Evolutionary conservation across 2,113 vertebrate genomes (phyloP).

Genomic region (Mustela lutreola): DNA sequence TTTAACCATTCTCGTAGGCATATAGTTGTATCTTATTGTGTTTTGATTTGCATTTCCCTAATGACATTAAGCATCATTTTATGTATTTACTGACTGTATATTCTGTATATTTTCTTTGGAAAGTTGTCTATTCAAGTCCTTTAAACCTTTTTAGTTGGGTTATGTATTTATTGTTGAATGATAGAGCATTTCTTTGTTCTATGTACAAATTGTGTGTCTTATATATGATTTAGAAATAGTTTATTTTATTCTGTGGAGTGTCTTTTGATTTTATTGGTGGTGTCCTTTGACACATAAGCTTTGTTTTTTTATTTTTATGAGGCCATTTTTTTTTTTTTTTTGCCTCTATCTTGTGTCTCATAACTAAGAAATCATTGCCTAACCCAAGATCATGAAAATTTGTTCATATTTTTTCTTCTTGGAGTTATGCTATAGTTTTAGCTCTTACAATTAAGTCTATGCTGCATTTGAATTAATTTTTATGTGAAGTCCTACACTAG

Average conservation of each 20-base stretch:
- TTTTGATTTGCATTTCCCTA: background rate
- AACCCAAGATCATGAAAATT: background rate
- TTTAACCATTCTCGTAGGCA: background rate
- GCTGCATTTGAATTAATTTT: background rate
- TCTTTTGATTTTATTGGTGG: background rate
- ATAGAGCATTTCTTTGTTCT: background rate
- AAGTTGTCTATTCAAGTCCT: background rate
- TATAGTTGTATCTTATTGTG: background rate
- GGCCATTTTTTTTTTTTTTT: background rate
- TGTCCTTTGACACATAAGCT: background rate
- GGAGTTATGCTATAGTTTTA: background rate
- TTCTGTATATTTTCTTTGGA: background rate
- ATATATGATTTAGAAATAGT: background rate
- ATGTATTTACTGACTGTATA: background rate
- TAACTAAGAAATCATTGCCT: constrained; percentile 19
- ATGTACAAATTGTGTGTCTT: background rate
- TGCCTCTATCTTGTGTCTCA: background rate
- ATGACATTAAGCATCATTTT: background rate
- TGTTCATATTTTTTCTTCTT: background rate
- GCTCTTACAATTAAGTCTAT: background rate
- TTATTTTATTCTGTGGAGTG: background rate
- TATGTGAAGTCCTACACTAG: background rate
- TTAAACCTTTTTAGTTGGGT: background rate
- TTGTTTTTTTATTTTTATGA: background rate
- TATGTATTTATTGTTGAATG: background rate